These are phyloP conservation scores for Heliornis fulica DNA, from an alignment of 2,113 vertebrate species.

Conservation along the genomic window DNA sequence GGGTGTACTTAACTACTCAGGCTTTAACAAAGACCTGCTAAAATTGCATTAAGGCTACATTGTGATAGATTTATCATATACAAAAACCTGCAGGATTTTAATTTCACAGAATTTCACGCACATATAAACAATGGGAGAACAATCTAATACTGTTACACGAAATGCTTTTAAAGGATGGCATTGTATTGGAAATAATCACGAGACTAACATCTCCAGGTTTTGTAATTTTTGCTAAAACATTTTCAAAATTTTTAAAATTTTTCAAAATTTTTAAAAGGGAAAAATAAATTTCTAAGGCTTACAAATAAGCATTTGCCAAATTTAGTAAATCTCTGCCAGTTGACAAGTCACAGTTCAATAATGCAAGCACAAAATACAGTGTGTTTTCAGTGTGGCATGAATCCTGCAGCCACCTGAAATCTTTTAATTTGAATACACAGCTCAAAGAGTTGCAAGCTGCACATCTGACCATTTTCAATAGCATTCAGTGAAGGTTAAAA, in stretches of 20 bases:
- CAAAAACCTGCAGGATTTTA: conserved; percentile 30
- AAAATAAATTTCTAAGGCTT: neutral
- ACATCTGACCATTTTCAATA: neutral
- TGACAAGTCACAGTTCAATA: neutral
- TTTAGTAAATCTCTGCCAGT: neutral
- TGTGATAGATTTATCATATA: neutral
- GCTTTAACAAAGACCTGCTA: conserved; percentile 9
- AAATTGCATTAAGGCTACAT: conserved; percentile 7
- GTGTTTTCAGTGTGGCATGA: neutral
- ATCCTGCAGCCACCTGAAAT: neutral
- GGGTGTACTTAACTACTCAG: neutral
- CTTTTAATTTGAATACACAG: neutral
- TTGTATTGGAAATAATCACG: neutral
- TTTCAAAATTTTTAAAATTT: neutral
- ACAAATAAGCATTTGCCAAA: neutral
- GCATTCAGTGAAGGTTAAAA: neutral
- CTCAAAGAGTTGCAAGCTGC: neutral
- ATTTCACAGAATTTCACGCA: conserved; percentile 41
- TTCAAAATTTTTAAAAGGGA: neutral
- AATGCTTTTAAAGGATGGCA: neutral
- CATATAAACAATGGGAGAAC: neutral
- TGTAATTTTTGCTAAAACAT: neutral
- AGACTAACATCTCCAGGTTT: neutral
- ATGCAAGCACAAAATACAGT: neutral
- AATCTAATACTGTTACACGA: neutral